phyloP scores from a whole-genome alignment of 1,140 invertebrate species.

The Oedothorax gibbosus region DNA sequence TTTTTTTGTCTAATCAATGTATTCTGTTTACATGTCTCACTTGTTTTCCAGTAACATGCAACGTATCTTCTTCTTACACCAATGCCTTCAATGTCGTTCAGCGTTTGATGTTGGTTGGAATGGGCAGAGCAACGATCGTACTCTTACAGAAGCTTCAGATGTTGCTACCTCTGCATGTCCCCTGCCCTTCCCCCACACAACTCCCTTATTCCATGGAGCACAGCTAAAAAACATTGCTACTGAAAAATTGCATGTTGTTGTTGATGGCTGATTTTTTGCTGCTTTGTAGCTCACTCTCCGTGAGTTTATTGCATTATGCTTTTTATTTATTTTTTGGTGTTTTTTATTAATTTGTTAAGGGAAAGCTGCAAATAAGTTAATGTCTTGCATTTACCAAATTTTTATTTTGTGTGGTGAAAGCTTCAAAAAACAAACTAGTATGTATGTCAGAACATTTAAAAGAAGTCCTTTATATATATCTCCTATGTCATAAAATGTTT shows the following conservation, averaged over 20 bases:
- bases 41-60: conserved; percentile 60
- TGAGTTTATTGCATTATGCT: conserved; percentile 57
- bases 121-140: conserved; percentile 58
- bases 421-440: no score
- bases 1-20: conserved; percentile 27
- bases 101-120: conserved; percentile 59
- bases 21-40: conserved; percentile 52
- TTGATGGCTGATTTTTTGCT: conserved; percentile 50
- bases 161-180: conserved; percentile 54
- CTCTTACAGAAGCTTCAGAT: conserved; percentile 57
- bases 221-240: conserved; percentile 26
- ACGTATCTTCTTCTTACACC: conserved; percentile 49
- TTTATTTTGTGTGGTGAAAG: no score
- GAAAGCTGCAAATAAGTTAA: neutral
- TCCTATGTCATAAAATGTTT: no score
- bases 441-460: no score
- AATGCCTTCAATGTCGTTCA: conserved; percentile 38
- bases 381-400: neutral
- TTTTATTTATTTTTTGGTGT: neutral
- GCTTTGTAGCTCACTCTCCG: conserved; percentile 11
- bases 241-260: conserved; percentile 56
- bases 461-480: no score
- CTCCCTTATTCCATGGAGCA: conserved; percentile 10
- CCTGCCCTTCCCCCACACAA: conserved; percentile 36
- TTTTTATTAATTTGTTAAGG: no score